Conservation (phyloP, 2,888 invertebrate species). For the Octonoba sinensis region DNA sequence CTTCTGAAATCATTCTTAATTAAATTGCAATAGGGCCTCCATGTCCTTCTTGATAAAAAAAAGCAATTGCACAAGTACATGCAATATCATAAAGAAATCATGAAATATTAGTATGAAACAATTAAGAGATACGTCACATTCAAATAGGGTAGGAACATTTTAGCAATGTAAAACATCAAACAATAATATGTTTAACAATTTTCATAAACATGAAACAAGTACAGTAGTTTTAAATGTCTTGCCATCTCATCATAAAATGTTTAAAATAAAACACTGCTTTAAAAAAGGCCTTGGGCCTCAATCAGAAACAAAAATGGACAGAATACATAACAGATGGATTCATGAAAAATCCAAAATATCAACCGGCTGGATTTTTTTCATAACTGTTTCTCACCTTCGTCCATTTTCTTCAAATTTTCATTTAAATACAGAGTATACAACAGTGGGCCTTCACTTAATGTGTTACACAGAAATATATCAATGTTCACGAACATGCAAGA, state of each 20-base stretch:
- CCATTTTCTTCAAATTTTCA: slow-evolving; percentile 11
- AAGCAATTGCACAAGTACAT: slow-evolving; percentile 1
- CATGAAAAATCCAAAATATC: slow-evolving; percentile 39
- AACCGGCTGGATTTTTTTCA: slow-evolving; percentile 38
- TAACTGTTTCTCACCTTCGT: slow-evolving; percentile 19
- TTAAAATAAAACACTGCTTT: slow-evolving; percentile 37
- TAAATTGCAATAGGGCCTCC: neutral
- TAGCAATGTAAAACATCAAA: slow-evolving; percentile 1
- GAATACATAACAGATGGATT: slow-evolving; percentile 58
- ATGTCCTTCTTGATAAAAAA: neutral
- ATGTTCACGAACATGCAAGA: no score
- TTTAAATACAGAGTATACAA: slow-evolving; percentile 48
- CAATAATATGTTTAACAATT: slow-evolving; percentile 22
- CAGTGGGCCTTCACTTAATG: slow-evolving; percentile 56
- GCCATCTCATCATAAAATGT: slow-evolving; percentile 53
- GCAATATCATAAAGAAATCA: neutral
- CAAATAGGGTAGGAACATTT: slow-evolving; percentile 36
- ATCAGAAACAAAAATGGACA: slow-evolving; percentile 59
- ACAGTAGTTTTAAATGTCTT: slow-evolving; percentile 52
- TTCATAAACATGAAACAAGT: slow-evolving; percentile 18
- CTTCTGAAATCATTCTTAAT: neutral
- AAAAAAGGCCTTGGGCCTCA: slow-evolving; percentile 58
- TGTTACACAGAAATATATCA: neutral
- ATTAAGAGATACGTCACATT: neutral
- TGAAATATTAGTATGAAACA: neutral